These are phyloP conservation scores for Acrocephalus kingi DNA, from an alignment of 2,113 vertebrate genomes.

Conservation along the genomic window DNA sequence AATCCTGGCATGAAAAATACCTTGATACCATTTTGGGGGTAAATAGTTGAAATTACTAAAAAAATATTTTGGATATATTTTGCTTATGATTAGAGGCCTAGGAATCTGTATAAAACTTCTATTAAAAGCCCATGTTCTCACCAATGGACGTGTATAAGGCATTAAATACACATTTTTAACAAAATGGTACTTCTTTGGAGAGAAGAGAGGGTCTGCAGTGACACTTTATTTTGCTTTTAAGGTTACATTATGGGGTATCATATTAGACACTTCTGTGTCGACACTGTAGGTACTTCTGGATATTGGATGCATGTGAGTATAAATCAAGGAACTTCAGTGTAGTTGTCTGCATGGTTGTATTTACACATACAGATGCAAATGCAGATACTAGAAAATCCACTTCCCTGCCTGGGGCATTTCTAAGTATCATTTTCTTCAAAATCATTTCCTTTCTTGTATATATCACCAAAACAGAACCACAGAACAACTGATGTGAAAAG, in stretches of 20 bases:
- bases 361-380: neutral
- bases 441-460: neutral
- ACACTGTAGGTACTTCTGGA: neutral
- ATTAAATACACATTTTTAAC: neutral
- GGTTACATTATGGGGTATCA: neutral
- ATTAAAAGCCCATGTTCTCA: neutral
- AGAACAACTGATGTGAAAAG: neutral
- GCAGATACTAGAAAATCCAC: neutral
- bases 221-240: neutral
- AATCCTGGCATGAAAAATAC: neutral
- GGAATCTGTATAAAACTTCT: neutral
- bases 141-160: fast-evolving
- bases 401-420: neutral
- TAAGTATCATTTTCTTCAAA: neutral
- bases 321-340: neutral
- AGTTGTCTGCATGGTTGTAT: neutral
- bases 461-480: neutral
- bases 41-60: neutral
- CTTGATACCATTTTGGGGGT: neutral
- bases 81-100: neutral
- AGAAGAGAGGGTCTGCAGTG: neutral
- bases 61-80: neutral
- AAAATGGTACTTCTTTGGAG: neutral
- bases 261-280: neutral
- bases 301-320: neutral